phyloP scores from a whole-genome alignment of 2,888 invertebrate genomes.

The Nymphalis urticae region DNA sequence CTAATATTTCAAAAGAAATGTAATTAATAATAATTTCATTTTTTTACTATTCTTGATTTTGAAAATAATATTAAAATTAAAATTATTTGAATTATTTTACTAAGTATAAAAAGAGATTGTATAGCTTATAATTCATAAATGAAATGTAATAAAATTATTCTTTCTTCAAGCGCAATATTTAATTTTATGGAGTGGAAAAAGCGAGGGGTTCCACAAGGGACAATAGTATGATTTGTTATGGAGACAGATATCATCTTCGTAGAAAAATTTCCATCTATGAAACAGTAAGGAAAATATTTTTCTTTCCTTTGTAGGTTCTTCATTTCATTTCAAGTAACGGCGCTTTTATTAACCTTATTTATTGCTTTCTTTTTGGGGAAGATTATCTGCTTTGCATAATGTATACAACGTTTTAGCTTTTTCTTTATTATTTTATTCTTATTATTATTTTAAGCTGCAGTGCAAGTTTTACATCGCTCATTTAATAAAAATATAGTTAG shows the following conservation, averaged over 20 bases:
- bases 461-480: neutral
- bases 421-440: neutral
- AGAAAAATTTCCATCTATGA: constrained; percentile 49
- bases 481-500: neutral
- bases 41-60: too few relatives aligned
- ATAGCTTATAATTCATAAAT: constrained; percentile 36
- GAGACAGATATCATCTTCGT: constrained; percentile 56
- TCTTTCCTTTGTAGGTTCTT: constrained; percentile 42
- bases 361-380: constrained; percentile 43
- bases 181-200: constrained; percentile 77
- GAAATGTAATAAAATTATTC: constrained; percentile 60
- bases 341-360: constrained; percentile 59
- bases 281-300: constrained; percentile 50
- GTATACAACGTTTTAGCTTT: constrained; percentile 25
- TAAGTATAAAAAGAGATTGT: constrained; percentile 15
- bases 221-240: constrained; percentile 74
- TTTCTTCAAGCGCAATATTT: constrained; percentile 62
- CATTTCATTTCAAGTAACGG: constrained; percentile 44
- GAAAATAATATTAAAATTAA: too few relatives aligned
- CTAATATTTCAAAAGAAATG: neutral
- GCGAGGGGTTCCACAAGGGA: constrained; percentile 55
- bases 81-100: constrained; percentile 9
- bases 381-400: constrained; percentile 41
- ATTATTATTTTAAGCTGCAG: neutral
- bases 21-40: too few relatives aligned